These are phyloP conservation scores for Melitaea athalia DNA, from an alignment of 2,888 invertebrate genomes.

Conservation along the genomic window DNA sequence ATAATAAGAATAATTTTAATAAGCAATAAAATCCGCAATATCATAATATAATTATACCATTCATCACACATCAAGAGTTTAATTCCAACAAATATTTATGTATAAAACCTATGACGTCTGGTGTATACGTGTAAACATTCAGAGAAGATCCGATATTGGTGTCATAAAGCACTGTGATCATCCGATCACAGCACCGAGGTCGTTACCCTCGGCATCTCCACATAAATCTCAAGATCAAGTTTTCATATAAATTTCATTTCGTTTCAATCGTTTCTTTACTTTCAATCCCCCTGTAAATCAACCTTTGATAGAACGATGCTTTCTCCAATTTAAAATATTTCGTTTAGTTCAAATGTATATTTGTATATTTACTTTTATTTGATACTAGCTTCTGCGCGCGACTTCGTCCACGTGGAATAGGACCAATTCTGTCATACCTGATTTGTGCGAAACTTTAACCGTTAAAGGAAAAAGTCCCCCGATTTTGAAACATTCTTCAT, in stretches of 20 bases:
- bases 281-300: slow-evolving; percentile 40
- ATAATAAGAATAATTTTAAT: no score
- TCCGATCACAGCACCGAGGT: slow-evolving; percentile 52
- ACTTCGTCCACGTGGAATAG: no score
- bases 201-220: slow-evolving; percentile 48
- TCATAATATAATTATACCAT: no score
- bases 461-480: no score
- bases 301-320: slow-evolving; percentile 22
- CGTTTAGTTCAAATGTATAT: background rate
- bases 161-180: slow-evolving; percentile 50
- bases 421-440: no score
- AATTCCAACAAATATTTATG: background rate
- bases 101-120: background rate
- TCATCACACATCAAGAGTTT: background rate
- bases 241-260: slow-evolving; percentile 72
- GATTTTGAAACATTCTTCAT: no score
- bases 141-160: slow-evolving; percentile 32
- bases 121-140: slow-evolving; percentile 28
- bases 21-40: no score
- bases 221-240: slow-evolving; percentile 55
- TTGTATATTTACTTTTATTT: background rate
- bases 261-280: slow-evolving; percentile 57
- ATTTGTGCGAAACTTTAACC: no score
- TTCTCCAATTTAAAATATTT: slow-evolving; percentile 9
- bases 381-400: no score